Conservation (phyloP, 2,888 invertebrate species). For the Acrobasis suavella region DNA sequence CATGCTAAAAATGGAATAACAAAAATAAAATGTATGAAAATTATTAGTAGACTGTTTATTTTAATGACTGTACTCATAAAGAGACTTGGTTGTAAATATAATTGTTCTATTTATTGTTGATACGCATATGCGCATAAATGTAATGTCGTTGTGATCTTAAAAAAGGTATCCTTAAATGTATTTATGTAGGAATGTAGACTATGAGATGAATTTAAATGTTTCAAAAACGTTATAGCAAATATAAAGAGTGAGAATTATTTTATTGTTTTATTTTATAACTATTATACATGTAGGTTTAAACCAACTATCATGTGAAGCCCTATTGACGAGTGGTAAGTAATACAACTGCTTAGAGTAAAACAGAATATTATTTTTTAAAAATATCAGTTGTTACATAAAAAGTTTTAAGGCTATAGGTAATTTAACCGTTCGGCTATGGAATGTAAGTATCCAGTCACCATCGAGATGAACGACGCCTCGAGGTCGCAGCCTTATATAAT, state of each 20-base stretch:
- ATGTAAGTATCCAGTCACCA: too few species aligned
- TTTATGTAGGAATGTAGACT: constrained; percentile 50
- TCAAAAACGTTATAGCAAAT: constrained; percentile 64
- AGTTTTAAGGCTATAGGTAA: too few species aligned
- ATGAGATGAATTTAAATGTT: constrained; percentile 57
- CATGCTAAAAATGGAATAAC: constrained; percentile 13
- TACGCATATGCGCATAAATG: constrained; percentile 63
- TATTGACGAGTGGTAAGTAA: too few species aligned
- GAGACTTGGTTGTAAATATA: constrained; percentile 67
- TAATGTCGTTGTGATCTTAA: constrained; percentile 74
- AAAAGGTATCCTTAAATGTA: constrained; percentile 49
- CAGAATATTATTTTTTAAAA: too few species aligned
- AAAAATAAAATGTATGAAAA: not conserved
- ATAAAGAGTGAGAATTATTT: constrained; percentile 63
- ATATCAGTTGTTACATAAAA: too few species aligned
- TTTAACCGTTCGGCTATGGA: too few species aligned
- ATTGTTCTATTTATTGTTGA: constrained; percentile 67
- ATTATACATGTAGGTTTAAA: too few species aligned
- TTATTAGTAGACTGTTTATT: constrained; percentile 25
- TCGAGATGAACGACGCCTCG: too few species aligned
- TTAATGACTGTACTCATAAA: constrained; percentile 45
- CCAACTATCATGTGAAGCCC: too few species aligned
- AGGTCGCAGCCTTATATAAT: too few species aligned
- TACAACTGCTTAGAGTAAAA: too few species aligned
- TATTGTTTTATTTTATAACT: constrained; percentile 37